Base-by-base conservation (phyloP, 2,888 invertebrate species). In the Eupithecia abbreviata region DNA sequence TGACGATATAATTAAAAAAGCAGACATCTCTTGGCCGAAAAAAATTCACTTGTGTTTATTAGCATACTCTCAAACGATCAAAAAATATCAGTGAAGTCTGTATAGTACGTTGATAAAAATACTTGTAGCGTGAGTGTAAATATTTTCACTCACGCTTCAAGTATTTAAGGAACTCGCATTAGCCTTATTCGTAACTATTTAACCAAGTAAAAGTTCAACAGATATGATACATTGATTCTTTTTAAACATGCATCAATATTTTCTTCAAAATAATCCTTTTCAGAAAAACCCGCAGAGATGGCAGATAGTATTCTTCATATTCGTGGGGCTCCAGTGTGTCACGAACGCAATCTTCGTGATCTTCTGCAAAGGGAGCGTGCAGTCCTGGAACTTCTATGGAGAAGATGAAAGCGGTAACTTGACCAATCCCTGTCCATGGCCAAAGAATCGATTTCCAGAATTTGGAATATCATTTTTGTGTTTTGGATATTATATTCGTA, bases 291-390 rank as follows among this genome's bases (percentile, higher is more conserved):
- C 90, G 49, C 82, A 83, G 15, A 88, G 88, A 72, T 98, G 98
- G 98, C 96, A 96, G 80, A 95, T 95, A 5, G 96, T 97, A 18
- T 97, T 97, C 89, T 95, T 96, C 75, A 94, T 97, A 65, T 95
- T 97, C 0, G 96, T 96, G 0, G 95, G 91, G 0, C 89, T 97
- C 71, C 97, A 97, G 85, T 89, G 97, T 2, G 80, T 96, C 1
- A 96, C 97, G 3, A 96, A 97, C 85, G 88, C 96, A 0, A 89
- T 97, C 62, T 98, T 96, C 84, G 90, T 97, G 0, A 84, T 96
- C 5, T 97, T 97, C 82, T 97, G 96, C 10, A 96, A 96, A 72
- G 96, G 96, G 0, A 95, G 95, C 41, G 94, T 96, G 0, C 98
- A 98, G 86, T 91, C 95, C 0, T 98, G 98, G 98, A 97, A 97